Base-by-base conservation (phyloP, 2,888 invertebrate species). In the Coelinius sp. region DNA sequence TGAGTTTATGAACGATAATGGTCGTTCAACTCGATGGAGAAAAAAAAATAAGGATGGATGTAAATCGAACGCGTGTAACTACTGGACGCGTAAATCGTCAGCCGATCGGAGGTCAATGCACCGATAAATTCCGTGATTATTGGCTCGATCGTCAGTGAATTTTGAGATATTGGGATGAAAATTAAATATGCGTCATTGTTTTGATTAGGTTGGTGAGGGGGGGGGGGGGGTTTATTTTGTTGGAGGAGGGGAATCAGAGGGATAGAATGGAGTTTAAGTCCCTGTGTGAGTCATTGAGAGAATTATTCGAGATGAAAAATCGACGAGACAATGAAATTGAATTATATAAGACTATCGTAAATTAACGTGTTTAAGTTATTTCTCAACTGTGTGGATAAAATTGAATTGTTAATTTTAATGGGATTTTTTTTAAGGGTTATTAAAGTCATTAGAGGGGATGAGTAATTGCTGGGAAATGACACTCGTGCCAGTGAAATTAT, bases 71-170 rank as follows among this genome's bases (percentile, higher is more conserved):
- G 74, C 70, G 71, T 70, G 69, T n/a, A n/a, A 65, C 73, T 53
- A 65, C 49, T 41, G 64, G 67, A 75, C 59, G 68, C 66, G 71
- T 63, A 73, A 73, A 76, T 71, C 77, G 74, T 77, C 74, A 78
- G 73, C 74, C 63, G 70, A 75, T 52, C 63, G 63, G 72, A 62
- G 79, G 81, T 81, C 82, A 81, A 82, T 76, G 81, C 73, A 78
- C 82, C 78, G 80, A 80, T 81, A 81, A 82, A 80, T 80, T 80
- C 73, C 46, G 66, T 77, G 78, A 82, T 81, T 79, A 77, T 79
- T 76, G 75, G 73, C 75, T 75, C 75, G 73, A 77, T 77, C 56
- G 49, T 53, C 17, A 25, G 44, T 31, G 49, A 24, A 24, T 53
- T 25, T 27, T 8, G 22, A 20, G 53, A 53, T 53, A 53, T 10